A percentile compares a stretch with the other conserved stretches of the same genome.
Evolutionary conservation across 2,113 vertebrate species (phyloP).

Genomic region (Otus sunia): DNA sequence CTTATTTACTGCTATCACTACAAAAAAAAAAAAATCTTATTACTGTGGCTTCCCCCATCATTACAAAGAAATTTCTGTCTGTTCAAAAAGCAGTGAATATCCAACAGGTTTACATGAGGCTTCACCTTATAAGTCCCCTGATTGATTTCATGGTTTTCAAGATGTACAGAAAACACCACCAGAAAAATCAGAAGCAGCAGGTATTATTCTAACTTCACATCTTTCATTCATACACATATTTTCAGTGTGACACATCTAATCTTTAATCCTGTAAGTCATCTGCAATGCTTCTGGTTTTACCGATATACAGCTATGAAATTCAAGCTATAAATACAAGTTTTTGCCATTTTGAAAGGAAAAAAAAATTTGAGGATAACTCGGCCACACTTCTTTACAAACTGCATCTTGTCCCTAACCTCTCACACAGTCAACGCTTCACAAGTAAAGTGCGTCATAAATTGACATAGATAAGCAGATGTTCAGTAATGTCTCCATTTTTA

Average conservation of each 20-base stretch:
- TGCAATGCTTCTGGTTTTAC: neutral
- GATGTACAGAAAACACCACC: neutral
- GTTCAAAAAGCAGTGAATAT: neutral
- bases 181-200: neutral
- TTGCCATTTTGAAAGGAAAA: neutral
- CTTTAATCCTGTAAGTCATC: neutral
- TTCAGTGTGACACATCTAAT: neutral
- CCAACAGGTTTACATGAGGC: neutral
- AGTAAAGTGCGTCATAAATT: neutral
- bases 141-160: neutral
- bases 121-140: neutral
- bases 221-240: neutral
- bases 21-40: neutral
- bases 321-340: neutral
- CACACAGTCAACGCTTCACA: neutral
- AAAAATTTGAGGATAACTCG: neutral
- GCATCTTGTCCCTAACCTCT: neutral
- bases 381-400: neutral
- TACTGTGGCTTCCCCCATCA: neutral
- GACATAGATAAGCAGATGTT: slow-evolving; percentile 35
- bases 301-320: neutral
- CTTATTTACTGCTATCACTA: neutral
- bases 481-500: neutral
- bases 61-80: neutral
- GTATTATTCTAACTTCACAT: neutral